These are phyloP conservation scores for Sarcophaga rosellei DNA, from an alignment of 2,888 invertebrate species.

Conservation along the genomic window DNA sequence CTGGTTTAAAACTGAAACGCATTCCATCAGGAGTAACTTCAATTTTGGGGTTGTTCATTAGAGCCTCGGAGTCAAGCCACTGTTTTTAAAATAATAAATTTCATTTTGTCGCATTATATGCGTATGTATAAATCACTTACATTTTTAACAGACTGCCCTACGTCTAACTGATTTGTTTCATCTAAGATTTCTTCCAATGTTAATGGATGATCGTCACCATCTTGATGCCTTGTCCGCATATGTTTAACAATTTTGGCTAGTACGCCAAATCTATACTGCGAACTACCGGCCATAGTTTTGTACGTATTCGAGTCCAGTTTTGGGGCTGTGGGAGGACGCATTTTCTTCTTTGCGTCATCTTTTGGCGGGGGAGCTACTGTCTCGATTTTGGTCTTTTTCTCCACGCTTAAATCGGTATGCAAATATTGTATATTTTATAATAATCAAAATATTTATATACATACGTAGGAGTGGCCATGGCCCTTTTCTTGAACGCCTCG, in stretches of 20 bases:
- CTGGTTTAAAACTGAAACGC: constrained; percentile 95
- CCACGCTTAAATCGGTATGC: constrained; percentile 84
- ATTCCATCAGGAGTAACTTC: constrained; percentile 88
- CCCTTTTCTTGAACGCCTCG: constrained; percentile 95
- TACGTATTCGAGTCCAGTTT: constrained; percentile 90
- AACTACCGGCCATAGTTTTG: constrained; percentile 93
- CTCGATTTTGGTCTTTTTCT: constrained; percentile 89
- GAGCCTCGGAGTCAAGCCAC: constrained; percentile 93
- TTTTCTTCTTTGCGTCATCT: constrained; percentile 89
- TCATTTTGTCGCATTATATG: background rate
- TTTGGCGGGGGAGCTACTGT: constrained; percentile 83
- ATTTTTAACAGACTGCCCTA: constrained; percentile 91
- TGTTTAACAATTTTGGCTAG: constrained; percentile 97
- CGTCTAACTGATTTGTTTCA: constrained; percentile 97
- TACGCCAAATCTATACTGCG: constrained; percentile 96
- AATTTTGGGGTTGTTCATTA: constrained; percentile 95
- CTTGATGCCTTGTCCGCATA: constrained; percentile 95
- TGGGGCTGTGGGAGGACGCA: constrained; percentile 85
- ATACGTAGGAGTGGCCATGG: constrained; percentile 93
- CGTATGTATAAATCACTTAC: constrained; percentile 78
- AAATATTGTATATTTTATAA: background rate
- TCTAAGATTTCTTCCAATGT: constrained; percentile 95
- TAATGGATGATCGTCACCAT: constrained; percentile 95
- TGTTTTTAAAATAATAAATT: constrained; percentile 74
- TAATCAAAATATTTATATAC: constrained; percentile 69